Evolutionary conservation across 2,797 vertebrate genomes (phyloP).

Genomic region (Chiroxiphia lanceolata): DNA sequence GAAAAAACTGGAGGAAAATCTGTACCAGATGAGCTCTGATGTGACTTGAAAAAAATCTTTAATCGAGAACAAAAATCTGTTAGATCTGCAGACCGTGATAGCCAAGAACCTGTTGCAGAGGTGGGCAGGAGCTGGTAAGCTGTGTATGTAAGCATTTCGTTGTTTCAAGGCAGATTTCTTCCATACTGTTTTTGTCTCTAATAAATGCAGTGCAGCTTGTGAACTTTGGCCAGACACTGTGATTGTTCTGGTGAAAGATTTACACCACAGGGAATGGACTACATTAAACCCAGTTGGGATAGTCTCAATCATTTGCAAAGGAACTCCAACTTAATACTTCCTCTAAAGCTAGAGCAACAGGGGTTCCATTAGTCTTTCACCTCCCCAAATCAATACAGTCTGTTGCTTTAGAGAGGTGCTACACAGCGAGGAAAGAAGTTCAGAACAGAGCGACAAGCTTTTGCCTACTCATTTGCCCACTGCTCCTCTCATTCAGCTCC

Average conservation of each 20-base stretch:
- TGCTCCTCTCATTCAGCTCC: not conserved
- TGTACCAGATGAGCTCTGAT: not conserved
- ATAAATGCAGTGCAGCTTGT: not conserved
- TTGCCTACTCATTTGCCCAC: not conserved
- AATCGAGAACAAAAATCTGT: not conserved
- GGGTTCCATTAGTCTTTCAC: not conserved
- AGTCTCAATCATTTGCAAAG: not conserved
- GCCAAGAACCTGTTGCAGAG: not conserved
- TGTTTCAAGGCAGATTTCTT: not conserved
- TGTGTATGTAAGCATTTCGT: not conserved
- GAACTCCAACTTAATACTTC: not conserved
- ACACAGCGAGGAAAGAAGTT: not conserved
- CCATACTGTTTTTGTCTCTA: not conserved
- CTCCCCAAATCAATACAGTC: not conserved
- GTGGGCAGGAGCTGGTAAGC: not conserved
- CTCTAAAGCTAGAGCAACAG: not conserved
- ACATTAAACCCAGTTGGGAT: rapidly evolving
- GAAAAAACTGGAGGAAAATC: not conserved
- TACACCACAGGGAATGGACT: rapidly evolving
- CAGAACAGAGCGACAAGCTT: not conserved
- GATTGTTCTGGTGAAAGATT: not conserved
- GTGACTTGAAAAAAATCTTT: not conserved
- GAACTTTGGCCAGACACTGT: not conserved
- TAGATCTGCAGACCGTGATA: not conserved
- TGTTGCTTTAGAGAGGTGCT: not conserved